Base-by-base conservation (phyloP, 2,797 vertebrate genomes). In the Oceanodroma leucorhoa region DNA sequence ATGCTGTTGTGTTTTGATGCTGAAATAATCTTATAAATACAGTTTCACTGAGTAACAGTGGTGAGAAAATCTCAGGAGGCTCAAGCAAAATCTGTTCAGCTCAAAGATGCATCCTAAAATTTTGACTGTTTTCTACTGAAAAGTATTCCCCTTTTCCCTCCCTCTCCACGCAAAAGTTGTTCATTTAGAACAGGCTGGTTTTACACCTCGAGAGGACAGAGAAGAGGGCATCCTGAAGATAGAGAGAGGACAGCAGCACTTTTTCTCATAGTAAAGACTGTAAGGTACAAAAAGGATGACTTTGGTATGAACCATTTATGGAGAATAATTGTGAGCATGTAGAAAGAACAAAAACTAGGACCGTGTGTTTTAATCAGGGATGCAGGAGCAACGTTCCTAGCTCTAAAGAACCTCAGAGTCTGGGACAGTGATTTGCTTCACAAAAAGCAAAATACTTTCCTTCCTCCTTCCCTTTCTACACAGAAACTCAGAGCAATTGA, bases 1-100 rank as follows among this genome's bases (percentile, higher is more conserved):
- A 92, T 64, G 38, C 34, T 73, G 53, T 87, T 84, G 53, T 85
- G 53, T 90, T 96, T 93, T 95, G 80, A 94, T 83, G 67, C 90
- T 73, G 95, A 93, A 96, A 93, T 93, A 89, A 95, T 95, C 83
- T 94, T 92, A 89, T 67, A 91, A 94, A 90, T 53, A 62, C 61
- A 83, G 69, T 81, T 93, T 83, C 89, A 64, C 61, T 6, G 24
- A 54, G 32, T 83, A 91, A 80, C 36, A 57, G 54, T 18, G 18
- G 21, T 14, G 48, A 62, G 76, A 83, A 93, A 89, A 87, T 89
- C 93, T 93, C 93, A 46, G 48, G 70, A 90, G 67, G 34, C 57
- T 96, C 76, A 73, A 45, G 21, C 19, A 93, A 91, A 86, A 89
- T 83, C 61, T 86, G 16, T 70, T 81, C 5, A 2, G 58, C 72